phyloP scores from a whole-genome alignment of 2,888 invertebrate species.

The Phoronis australis region DNA sequence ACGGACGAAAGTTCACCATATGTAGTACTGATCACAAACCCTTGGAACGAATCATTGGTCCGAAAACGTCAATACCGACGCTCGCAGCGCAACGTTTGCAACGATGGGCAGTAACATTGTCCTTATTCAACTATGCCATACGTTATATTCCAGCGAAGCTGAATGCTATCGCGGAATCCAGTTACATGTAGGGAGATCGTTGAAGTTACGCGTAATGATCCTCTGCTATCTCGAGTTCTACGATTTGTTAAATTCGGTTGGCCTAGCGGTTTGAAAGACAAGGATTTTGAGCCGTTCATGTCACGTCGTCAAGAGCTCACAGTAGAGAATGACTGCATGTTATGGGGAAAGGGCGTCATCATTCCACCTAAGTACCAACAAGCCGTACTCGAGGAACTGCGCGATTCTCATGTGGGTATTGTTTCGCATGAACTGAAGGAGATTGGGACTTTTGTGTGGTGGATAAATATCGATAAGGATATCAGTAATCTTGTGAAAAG shows the following conservation, averaged over 20 bases:
- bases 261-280: background rate
- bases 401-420: conserved; percentile 29
- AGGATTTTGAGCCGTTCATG: conserved; percentile 6
- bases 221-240: conserved; percentile 1
- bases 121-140: conserved; percentile 2
- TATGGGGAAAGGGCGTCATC: conserved; percentile 22
- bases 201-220: conserved; percentile 4
- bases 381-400: conserved; percentile 22
- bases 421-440: conserved; percentile 29
- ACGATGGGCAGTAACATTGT: conserved; percentile 4
- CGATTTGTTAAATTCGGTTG: background rate
- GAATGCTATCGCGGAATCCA: background rate
- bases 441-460: conserved; percentile 30
- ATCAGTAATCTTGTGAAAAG: conserved; percentile 18
- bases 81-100: conserved; percentile 2
- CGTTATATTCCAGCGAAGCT: background rate
- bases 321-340: conserved; percentile 22
- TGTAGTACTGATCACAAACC: conserved; percentile 3
- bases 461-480: conserved; percentile 21
- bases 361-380: conserved; percentile 21
- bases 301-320: conserved; percentile 14
- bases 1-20: conserved; percentile 5
- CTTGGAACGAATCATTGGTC: background rate
- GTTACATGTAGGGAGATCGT: background rate
- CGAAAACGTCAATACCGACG: background rate